phyloP scores from a whole-genome alignment of 2,888 invertebrate species.

The Catotricha subobsoleta region DNA sequence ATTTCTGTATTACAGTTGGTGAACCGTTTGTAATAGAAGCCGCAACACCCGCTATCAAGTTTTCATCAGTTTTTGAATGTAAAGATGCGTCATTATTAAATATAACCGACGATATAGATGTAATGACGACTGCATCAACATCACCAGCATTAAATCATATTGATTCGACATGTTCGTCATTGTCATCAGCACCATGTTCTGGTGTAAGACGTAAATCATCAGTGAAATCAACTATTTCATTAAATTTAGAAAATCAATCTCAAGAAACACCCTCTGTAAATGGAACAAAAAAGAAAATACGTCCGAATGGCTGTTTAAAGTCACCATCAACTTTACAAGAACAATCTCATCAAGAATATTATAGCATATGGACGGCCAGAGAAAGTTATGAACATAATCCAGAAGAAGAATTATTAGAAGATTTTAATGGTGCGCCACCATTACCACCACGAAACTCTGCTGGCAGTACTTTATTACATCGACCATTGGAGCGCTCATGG shows the following conservation, averaged over 20 bases:
- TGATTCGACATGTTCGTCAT: neutral
- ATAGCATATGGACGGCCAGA: slow-evolving; percentile 27
- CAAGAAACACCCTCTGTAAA: slow-evolving; percentile 19
- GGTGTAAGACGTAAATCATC: slow-evolving; percentile 11
- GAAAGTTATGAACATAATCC: slow-evolving; percentile 27
- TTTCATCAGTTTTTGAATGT: too few species aligned
- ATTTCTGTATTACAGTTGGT: too few species aligned
- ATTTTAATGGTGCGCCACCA: slow-evolving; percentile 37
- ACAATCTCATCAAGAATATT: slow-evolving; percentile 15
- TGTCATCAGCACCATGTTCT: slow-evolving; percentile 7
- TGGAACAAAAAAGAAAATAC: slow-evolving; percentile 48
- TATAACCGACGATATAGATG: too few species aligned
- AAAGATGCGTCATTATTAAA: too few species aligned
- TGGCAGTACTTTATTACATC: slow-evolving; percentile 31
- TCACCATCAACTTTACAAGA: slow-evolving; percentile 29
- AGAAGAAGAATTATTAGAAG: slow-evolving; percentile 16
- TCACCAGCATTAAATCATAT: slow-evolving; percentile 2
- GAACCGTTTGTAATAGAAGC: too few species aligned
- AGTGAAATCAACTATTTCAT: neutral
- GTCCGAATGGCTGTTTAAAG: slow-evolving; percentile 34
- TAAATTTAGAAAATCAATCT: neutral
- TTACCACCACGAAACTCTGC: slow-evolving; percentile 41
- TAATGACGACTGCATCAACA: neutral
- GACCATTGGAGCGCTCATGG: slow-evolving; percentile 55
- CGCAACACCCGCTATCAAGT: too few species aligned